Conservation (phyloP, 1,140 invertebrate genomes). For the Bombus haemorrhoidalis region DNA sequence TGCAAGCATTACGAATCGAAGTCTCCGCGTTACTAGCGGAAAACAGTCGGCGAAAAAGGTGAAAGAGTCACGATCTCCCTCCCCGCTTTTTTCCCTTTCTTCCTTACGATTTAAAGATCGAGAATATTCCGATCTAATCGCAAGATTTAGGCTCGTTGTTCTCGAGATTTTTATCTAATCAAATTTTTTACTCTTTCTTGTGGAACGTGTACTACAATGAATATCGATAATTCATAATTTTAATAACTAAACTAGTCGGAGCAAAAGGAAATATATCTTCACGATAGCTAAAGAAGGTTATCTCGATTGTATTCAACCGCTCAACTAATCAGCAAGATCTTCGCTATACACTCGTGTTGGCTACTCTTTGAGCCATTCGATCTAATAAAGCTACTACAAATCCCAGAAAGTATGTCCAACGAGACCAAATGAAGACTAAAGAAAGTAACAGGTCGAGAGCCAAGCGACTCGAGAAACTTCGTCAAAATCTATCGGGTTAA, state of each 20-base stretch:
- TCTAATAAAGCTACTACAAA: slow-evolving; percentile 7
- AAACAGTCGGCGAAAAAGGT: neutral
- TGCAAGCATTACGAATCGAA: slow-evolving; percentile 23
- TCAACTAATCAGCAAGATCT: slow-evolving; percentile 43
- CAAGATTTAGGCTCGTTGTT: neutral
- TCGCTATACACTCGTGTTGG: slow-evolving; percentile 16
- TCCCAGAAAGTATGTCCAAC: neutral
- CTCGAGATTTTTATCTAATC: neutral
- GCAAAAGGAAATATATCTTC: slow-evolving; percentile 34
- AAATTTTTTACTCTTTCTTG: neutral
- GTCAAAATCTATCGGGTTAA: too few species aligned
- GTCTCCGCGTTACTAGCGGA: neutral
- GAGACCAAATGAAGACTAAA: neutral
- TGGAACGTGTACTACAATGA: neutral
- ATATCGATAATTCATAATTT: neutral
- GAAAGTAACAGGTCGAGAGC: neutral
- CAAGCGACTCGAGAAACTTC: neutral
- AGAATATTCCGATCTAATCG: neutral
- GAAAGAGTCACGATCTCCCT: slow-evolving; percentile 3
- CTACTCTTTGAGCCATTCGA: slow-evolving; percentile 33
- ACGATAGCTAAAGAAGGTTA: slow-evolving; percentile 26
- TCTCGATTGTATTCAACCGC: slow-evolving; percentile 45
- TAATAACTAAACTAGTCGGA: slow-evolving; percentile 13
- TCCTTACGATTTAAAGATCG: too few species aligned
- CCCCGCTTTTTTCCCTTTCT: neutral